These are phyloP conservation scores for Sanderia malayensis DNA, from an alignment of 30 jellyfish, hydroid and myxozoan species.

Conservation along the genomic window DNA sequence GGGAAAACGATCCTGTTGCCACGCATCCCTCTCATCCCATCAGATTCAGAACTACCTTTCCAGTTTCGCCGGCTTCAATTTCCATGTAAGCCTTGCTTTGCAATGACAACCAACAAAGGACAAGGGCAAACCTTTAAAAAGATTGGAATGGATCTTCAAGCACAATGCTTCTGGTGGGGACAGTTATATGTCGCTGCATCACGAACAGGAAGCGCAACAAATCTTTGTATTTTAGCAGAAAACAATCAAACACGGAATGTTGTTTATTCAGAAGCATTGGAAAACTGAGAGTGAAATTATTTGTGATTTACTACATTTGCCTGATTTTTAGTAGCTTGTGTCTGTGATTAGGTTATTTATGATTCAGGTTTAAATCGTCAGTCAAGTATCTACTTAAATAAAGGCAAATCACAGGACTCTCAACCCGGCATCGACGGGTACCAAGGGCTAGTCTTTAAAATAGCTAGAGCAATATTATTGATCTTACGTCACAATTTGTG, in stretches of 20 bases:
- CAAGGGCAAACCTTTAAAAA: conserved; percentile 7
- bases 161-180: conserved; percentile 21
- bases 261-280: conserved; percentile 2
- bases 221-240: not conserved
- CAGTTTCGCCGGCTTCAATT: conserved; percentile 11
- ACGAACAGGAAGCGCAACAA: conserved; percentile 23
- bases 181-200: conserved; percentile 44
- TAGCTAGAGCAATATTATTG: too few relatives aligned
- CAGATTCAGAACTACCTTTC: conserved; percentile 45
- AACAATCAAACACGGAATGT: not conserved
- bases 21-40: conserved; percentile 40
- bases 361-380: too few relatives aligned
- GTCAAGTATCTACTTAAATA: too few relatives aligned
- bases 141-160: not conserved
- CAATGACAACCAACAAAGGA: conserved; percentile 33
- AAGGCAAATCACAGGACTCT: too few relatives aligned
- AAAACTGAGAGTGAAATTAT: too few relatives aligned
- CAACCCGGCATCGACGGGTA: too few relatives aligned
- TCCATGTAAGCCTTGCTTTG: conserved; percentile 7
- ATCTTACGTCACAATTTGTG: too few relatives aligned
- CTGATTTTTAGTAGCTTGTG: too few relatives aligned
- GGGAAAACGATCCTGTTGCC: too few relatives aligned
- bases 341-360: too few relatives aligned
- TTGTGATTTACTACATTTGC: too few relatives aligned
- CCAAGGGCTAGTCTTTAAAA: too few relatives aligned